A percentile compares a stretch with the other conserved stretches of the same genome.
Conservation (phyloP, 1,140 invertebrate genomes). For the Prorops nasuta region DNA sequence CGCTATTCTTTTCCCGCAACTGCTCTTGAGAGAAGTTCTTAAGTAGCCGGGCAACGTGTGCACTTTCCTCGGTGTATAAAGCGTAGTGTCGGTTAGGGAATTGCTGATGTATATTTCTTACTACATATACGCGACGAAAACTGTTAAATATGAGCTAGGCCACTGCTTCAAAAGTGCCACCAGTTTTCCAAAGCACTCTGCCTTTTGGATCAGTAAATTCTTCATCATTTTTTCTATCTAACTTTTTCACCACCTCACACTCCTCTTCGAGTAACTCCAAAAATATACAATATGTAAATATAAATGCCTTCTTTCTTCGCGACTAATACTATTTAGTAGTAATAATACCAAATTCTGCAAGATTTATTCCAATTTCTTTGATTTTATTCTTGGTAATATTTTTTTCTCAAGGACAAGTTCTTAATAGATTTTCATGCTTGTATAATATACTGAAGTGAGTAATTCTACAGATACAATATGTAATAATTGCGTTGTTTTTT, state of each 20-base stretch:
- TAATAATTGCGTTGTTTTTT: no score
- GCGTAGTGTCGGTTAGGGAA: constrained; percentile 29
- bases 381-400: no score
- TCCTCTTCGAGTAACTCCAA: background rate
- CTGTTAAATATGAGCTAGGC: no score
- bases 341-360: background rate
- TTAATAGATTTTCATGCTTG: no score
- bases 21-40: constrained; percentile 29
- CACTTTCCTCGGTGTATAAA: constrained; percentile 32
- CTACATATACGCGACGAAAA: constrained; percentile 4
- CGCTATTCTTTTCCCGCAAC: constrained; percentile 2
- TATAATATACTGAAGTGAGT: no score
- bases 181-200: background rate
- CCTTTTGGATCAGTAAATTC: background rate
- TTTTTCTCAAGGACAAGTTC: no score
- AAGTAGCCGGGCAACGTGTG: constrained; percentile 33
- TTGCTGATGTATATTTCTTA: constrained; percentile 22
- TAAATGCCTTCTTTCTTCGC: background rate
- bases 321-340: background rate
- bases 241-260: background rate
- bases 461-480: no score
- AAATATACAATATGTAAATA: constrained; percentile 1
- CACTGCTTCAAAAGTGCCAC: no score
- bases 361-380: background rate
- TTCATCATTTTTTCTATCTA: background rate